These are phyloP conservation scores for Drosophila albomicans DNA, from an alignment of 1,140 invertebrate species.

Conservation along the genomic window DNA sequence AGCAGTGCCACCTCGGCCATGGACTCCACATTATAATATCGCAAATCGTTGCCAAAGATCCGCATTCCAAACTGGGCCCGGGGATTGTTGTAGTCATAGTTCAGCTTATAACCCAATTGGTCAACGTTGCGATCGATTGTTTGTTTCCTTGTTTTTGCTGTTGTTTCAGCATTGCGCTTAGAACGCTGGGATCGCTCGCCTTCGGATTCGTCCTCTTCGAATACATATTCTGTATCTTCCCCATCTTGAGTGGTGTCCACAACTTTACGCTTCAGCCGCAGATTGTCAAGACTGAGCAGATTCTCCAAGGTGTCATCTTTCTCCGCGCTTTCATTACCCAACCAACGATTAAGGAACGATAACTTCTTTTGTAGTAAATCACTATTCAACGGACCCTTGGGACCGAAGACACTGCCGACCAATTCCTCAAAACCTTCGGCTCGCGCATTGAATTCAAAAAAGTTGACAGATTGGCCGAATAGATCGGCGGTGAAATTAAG, in stretches of 20 bases:
- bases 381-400: constrained; percentile 89
- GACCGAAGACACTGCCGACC: constrained; percentile 92
- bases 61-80: constrained; percentile 87
- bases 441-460: constrained; percentile 89
- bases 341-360: constrained; percentile 84
- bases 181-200: constrained; percentile 4
- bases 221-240: constrained; percentile 59
- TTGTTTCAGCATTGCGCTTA: constrained; percentile 37
- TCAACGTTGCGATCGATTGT: constrained; percentile 66
- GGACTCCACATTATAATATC: constrained; percentile 89
- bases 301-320: constrained; percentile 75
- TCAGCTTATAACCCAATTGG: constrained; percentile 75
- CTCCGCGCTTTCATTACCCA: constrained; percentile 70
- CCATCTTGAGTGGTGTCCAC: background rate
- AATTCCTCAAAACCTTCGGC: constrained; percentile 94
- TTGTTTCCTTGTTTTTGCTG: constrained; percentile 44
- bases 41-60: constrained; percentile 92
- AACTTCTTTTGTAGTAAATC: constrained; percentile 88
- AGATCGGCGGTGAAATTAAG: constrained; percentile 95
- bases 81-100: constrained; percentile 87
- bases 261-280: constrained; percentile 66
- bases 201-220: constrained; percentile 39
- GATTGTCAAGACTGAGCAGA: constrained; percentile 67
- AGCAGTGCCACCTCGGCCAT: constrained; percentile 88
- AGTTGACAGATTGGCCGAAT: constrained; percentile 95